phyloP scores from a whole-genome alignment of 37 sponge, comb jelly and placozoan species.

The Beroe ovata region DNA sequence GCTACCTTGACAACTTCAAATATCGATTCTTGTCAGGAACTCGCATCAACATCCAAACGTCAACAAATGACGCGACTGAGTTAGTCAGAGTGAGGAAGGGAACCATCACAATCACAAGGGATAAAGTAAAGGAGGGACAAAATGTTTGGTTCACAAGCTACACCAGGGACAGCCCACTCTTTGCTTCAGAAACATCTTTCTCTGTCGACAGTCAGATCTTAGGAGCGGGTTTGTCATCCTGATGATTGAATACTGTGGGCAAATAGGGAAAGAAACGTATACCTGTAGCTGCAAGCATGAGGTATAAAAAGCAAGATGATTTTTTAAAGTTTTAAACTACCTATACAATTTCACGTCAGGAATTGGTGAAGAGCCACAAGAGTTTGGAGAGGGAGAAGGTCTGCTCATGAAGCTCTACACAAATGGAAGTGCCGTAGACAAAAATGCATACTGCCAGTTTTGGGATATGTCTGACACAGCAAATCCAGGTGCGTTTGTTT shows the following conservation, averaged over 20 bases:
- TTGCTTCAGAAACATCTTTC: background rate
- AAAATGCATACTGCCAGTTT: background rate
- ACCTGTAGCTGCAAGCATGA: too few species aligned
- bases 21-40: too few species aligned
- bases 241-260: background rate
- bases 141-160: conserved; percentile 34
- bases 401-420: background rate
- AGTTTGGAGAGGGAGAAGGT: too few species aligned
- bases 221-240: conserved; percentile 11
- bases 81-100: background rate
- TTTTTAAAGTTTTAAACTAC: too few species aligned
- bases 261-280: too few species aligned
- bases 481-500: too few species aligned
- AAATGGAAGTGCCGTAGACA: background rate
- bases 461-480: too few species aligned
- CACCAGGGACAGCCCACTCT: conserved; percentile 1
- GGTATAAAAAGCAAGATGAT: too few species aligned
- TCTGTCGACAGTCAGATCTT: conserved; percentile 20
- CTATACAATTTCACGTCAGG: background rate
- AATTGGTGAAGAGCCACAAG: conserved; percentile 22
- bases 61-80: background rate
- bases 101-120: background rate
- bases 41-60: background rate
- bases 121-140: background rate
- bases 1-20: too few species aligned